Evolutionary conservation across 1,140 invertebrate species (phyloP).

Genomic region (Zaprionus ghesquierei): DNA sequence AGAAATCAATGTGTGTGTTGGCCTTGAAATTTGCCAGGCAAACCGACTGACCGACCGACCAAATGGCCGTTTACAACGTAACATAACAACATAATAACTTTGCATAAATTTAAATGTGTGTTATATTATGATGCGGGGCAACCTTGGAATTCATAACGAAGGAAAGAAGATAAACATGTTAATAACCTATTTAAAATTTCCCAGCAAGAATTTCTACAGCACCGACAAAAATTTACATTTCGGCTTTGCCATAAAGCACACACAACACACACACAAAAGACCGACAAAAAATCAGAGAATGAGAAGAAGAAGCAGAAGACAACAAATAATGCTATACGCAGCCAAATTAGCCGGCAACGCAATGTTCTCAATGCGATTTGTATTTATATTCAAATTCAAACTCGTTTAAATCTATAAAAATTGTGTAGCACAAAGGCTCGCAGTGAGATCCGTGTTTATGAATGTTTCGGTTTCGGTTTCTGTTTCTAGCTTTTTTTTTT

Average conservation of each 20-base stretch:
- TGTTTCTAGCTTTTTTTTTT: neutral
- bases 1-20: slow-evolving; percentile 29
- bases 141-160: slow-evolving; percentile 72
- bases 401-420: slow-evolving; percentile 79
- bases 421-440: slow-evolving; percentile 72
- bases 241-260: slow-evolving; percentile 29
- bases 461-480: slow-evolving; percentile 39
- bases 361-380: slow-evolving; percentile 72
- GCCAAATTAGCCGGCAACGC: slow-evolving; percentile 65
- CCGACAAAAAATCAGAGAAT: neutral
- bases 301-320: neutral
- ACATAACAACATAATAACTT: slow-evolving; percentile 26
- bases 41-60: slow-evolving; percentile 48
- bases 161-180: slow-evolving; percentile 76
- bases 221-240: slow-evolving; percentile 40
- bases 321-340: slow-evolving; percentile 43
- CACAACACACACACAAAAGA: slow-evolving; percentile 14
- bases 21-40: slow-evolving; percentile 38
- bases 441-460: slow-evolving; percentile 71
- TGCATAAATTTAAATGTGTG: slow-evolving; percentile 76
- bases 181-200: slow-evolving; percentile 79
- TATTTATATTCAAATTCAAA: slow-evolving; percentile 80
- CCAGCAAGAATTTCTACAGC: slow-evolving; percentile 71
- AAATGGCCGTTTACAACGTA: slow-evolving; percentile 61
- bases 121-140: slow-evolving; percentile 62